Percentiles rank a stretch among this genome's conserved stretches.
These are phyloP conservation scores for Drosophila navojoa DNA, from an alignment of 1,140 invertebrate species.

Conservation along the genomic window DNA sequence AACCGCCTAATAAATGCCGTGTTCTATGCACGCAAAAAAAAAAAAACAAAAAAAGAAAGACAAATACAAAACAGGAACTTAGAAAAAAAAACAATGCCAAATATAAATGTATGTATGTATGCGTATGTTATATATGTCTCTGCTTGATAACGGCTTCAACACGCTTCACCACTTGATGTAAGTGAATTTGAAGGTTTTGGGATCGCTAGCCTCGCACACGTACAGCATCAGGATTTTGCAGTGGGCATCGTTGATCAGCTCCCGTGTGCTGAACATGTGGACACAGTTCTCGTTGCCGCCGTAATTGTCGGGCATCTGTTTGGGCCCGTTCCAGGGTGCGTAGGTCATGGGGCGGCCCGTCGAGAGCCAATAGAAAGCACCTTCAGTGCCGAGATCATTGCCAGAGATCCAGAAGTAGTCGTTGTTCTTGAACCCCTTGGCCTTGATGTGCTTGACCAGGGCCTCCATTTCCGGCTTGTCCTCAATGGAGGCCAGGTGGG, in stretches of 20 bases:
- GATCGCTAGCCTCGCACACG: constrained; percentile 66
- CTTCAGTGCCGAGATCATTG: constrained; percentile 68
- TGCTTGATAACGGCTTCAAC: background rate
- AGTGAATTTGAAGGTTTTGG: constrained; percentile 71
- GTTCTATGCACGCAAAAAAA: constrained; percentile 55
- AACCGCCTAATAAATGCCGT: constrained; percentile 45
- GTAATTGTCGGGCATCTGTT: constrained; percentile 74
- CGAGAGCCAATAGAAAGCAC: constrained; percentile 68
- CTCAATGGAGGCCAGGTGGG: constrained; percentile 67
- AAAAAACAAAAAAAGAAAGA: constrained; percentile 34
- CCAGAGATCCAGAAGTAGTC: constrained; percentile 73
- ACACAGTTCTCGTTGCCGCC: constrained; percentile 75
- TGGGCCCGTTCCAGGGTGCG: constrained; percentile 61
- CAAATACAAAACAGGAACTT: constrained; percentile 1
- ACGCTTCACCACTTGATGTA: constrained; percentile 63
- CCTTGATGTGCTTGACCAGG: constrained; percentile 60
- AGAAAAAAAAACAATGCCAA: too few relatives aligned
- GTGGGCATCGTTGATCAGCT: constrained; percentile 72
- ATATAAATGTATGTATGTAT: too few relatives aligned
- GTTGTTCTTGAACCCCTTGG: constrained; percentile 66
- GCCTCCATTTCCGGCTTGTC: constrained; percentile 70
- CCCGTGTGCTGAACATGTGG: constrained; percentile 67
- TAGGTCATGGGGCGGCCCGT: constrained; percentile 66
- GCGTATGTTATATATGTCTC: background rate
- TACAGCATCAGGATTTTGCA: constrained; percentile 72